Percentiles rank a stretch among this genome's conserved stretches.
Conservation (phyloP, 1,140 invertebrate genomes). For the Phymorhynchus buccinoides region DNA sequence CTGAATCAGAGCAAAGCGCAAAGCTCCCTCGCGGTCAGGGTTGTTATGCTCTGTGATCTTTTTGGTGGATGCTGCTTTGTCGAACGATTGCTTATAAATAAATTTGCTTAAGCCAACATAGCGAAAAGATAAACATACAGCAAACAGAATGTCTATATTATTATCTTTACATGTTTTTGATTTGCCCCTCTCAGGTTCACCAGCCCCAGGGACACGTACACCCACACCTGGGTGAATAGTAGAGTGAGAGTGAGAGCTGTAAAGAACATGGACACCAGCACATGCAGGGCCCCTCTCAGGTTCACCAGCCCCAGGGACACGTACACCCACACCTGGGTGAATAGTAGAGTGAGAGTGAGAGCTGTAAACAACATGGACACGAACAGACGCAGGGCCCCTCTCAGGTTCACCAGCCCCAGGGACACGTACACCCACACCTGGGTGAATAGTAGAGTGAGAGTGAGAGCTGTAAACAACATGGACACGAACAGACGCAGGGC, state of each 20-base stretch:
- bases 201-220: slow-evolving; percentile 87
- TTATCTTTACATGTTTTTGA: too few species aligned
- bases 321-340: slow-evolving; percentile 84
- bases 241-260: neutral
- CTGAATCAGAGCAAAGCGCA: too few species aligned
- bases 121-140: too few species aligned
- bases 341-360: neutral
- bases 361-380: slow-evolving; percentile 78
- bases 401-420: slow-evolving; percentile 85
- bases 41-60: too few species aligned
- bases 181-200: too few species aligned
- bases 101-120: too few species aligned
- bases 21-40: too few species aligned
- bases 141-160: too few species aligned
- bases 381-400: slow-evolving; percentile 85
- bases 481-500: too few species aligned
- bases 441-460: slow-evolving; percentile 78
- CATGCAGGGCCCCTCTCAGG: slow-evolving; percentile 85
- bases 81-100: too few species aligned
- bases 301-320: slow-evolving; percentile 85
- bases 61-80: too few species aligned
- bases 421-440: slow-evolving; percentile 88
- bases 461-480: neutral
- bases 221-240: slow-evolving; percentile 79
- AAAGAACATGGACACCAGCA: slow-evolving; percentile 80